Percentiles rank a stretch among this genome's conserved stretches.
Evolutionary conservation across 1,140 invertebrate genomes (phyloP).

Genomic region (Diabrotica undecimpunctata): DNA sequence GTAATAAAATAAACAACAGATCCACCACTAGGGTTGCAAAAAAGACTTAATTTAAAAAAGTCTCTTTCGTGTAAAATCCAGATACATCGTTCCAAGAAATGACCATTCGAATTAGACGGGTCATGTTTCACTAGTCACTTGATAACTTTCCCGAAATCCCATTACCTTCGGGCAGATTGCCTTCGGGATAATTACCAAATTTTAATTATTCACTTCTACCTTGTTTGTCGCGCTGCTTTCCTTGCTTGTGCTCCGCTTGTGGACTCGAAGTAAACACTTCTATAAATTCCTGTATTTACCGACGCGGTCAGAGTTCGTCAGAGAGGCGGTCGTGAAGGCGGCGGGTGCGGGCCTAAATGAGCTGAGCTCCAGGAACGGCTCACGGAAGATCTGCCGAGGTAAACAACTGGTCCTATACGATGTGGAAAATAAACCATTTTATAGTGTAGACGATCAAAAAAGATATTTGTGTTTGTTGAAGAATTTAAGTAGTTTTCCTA

Average conservation of each 20-base stretch:
- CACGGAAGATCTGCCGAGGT: not conserved
- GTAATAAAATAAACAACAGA: too few species aligned
- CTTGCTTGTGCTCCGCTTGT: constrained; percentile 3
- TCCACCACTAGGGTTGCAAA: too few species aligned
- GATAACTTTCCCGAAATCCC: constrained; percentile 18
- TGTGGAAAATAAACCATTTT: not conserved
- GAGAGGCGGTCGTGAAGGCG: constrained; percentile 4
- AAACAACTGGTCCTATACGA: not conserved
- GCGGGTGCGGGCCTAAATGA: not conserved
- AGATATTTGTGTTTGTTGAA: too few species aligned
- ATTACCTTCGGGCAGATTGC: constrained; percentile 18
- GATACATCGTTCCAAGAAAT: constrained; percentile 1
- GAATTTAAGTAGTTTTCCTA: too few species aligned
- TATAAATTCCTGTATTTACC: constrained; percentile 25
- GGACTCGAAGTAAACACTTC: constrained; percentile 21
- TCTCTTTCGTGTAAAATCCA: not conserved
- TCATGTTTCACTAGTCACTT: constrained; percentile 16
- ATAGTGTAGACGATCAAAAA: too few species aligned
- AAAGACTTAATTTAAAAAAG: not conserved
- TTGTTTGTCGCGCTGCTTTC: constrained; percentile 11
- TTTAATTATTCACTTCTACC: constrained; percentile 22
- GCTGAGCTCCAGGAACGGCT: not conserved
- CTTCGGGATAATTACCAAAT: constrained; percentile 20
- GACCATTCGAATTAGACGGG: constrained; percentile 10
- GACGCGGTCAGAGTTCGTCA: constrained; percentile 3